A percentile compares a stretch with the other conserved stretches of the same genome.
Evolutionary conservation across 2,888 invertebrate genomes (phyloP).

Genomic region (Drosophila lacicola): DNA sequence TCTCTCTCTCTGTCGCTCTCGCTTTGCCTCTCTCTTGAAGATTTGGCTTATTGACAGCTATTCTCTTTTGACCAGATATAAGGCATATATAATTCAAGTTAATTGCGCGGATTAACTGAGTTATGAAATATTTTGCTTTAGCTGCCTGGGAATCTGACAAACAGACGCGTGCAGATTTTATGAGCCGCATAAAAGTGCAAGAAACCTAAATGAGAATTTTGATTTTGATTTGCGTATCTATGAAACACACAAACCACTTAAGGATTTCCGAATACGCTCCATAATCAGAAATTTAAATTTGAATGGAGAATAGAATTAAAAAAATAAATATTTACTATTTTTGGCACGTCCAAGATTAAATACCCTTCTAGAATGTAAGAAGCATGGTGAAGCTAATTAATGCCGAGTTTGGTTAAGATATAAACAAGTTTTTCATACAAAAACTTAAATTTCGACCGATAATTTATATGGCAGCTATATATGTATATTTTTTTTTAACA

Average conservation of each 20-base stretch:
- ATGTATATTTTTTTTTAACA: too few species aligned
- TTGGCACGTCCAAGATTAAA: too few species aligned
- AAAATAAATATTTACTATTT: too few species aligned
- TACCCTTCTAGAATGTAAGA: too few species aligned
- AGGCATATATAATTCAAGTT: constrained; percentile 67
- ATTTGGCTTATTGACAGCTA: constrained; percentile 6
- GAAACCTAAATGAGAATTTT: neutral
- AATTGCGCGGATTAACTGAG: constrained; percentile 74
- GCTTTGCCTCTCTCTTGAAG: neutral
- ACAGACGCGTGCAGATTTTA: constrained; percentile 34
- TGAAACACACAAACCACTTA: constrained; percentile 1
- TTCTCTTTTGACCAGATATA: constrained; percentile 36
- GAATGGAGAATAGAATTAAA: too few species aligned
- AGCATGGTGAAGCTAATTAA: too few species aligned
- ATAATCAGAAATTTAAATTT: too few species aligned
- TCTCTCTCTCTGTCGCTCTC: constrained; percentile 5
- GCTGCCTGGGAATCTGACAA: constrained; percentile 37
- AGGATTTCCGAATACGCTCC: neutral
- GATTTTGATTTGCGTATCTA: neutral
- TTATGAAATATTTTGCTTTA: constrained; percentile 61
- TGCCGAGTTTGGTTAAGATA: too few species aligned
- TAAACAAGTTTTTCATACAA: too few species aligned
- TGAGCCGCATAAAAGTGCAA: constrained; percentile 14
- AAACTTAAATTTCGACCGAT: too few species aligned
- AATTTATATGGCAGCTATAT: too few species aligned